Conservation (phyloP, 2,888 invertebrate species). For the Rhingia rostrata region DNA sequence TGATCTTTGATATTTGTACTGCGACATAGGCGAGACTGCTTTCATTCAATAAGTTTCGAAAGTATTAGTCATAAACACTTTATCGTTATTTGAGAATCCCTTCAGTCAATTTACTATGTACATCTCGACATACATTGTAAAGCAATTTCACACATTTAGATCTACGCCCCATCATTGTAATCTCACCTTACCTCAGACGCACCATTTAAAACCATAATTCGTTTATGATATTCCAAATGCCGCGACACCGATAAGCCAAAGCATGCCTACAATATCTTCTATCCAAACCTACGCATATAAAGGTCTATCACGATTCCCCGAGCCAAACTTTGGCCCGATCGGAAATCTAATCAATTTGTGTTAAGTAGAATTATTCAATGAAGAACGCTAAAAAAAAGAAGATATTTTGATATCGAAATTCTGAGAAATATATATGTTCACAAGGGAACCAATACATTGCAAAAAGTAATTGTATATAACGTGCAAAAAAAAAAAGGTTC, state of each 20-base stretch:
- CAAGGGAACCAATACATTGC: slow-evolving; percentile 14
- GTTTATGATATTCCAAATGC: slow-evolving; percentile 15
- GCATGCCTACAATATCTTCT: background rate
- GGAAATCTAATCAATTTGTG: slow-evolving; percentile 37
- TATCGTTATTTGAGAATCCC: background rate
- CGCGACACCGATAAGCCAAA: slow-evolving; percentile 1
- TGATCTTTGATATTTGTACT: background rate
- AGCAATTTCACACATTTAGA: background rate
- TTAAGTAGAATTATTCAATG: slow-evolving; percentile 19
- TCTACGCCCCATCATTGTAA: background rate
- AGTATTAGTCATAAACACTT: no score
- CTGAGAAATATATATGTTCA: slow-evolving; percentile 13
- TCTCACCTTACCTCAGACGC: background rate
- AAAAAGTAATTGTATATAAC: background rate
- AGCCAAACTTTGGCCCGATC: slow-evolving; percentile 22
- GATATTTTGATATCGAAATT: slow-evolving; percentile 24
- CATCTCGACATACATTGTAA: no score
- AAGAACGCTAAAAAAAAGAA: slow-evolving; percentile 10
- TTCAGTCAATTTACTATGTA: slow-evolving; percentile 13
- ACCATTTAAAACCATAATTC: slow-evolving; percentile 29
- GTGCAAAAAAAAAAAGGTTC: background rate
- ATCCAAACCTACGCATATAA: background rate
- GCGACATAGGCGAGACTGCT: background rate
- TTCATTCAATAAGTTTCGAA: no score
- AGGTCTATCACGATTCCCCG: background rate